Percentiles rank a stretch among this genome's conserved stretches.
Conservation (phyloP, 2,888 invertebrate species). For the Scelioninae gen. 1 region DNA sequence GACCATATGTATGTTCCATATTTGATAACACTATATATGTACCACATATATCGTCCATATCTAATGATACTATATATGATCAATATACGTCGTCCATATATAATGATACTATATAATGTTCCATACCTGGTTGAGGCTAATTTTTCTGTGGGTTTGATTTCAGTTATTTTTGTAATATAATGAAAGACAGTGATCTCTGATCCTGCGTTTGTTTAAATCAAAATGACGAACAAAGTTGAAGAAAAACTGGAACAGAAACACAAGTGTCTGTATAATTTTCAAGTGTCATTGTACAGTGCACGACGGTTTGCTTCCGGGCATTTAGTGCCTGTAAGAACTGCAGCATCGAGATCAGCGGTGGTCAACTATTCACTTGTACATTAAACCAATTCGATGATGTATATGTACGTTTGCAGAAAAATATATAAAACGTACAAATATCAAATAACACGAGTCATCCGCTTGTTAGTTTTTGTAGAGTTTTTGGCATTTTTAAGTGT, state of each 20-base stretch:
- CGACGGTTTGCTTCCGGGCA: constrained; percentile 74
- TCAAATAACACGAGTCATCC: constrained; percentile 49
- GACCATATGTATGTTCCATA: too few relatives aligned
- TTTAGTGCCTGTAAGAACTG: constrained; percentile 58
- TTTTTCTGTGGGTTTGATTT: too few relatives aligned
- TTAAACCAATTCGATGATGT: constrained; percentile 28
- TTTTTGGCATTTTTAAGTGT: constrained; percentile 46
- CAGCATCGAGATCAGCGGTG: constrained; percentile 45
- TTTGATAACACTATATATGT: too few relatives aligned
- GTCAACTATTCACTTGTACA: constrained; percentile 51
- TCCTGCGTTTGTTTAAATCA: constrained; percentile 77
- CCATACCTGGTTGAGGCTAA: too few relatives aligned
- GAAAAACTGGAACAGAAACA: constrained; percentile 24
- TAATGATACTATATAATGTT: too few relatives aligned
- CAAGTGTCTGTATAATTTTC: constrained; percentile 54
- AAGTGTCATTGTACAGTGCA: constrained; percentile 73
- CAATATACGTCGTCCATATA: too few relatives aligned
- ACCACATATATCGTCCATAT: too few relatives aligned
- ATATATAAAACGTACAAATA: constrained; percentile 38
- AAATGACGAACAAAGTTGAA: constrained; percentile 58
- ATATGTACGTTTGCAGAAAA: constrained; percentile 9
- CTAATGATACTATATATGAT: too few relatives aligned
- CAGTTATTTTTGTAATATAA: too few relatives aligned
- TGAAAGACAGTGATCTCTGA: constrained; percentile 48
- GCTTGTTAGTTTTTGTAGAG: constrained; percentile 64